Conservation (phyloP, 1,140 invertebrate species). For the Potamilus streckersoni region DNA sequence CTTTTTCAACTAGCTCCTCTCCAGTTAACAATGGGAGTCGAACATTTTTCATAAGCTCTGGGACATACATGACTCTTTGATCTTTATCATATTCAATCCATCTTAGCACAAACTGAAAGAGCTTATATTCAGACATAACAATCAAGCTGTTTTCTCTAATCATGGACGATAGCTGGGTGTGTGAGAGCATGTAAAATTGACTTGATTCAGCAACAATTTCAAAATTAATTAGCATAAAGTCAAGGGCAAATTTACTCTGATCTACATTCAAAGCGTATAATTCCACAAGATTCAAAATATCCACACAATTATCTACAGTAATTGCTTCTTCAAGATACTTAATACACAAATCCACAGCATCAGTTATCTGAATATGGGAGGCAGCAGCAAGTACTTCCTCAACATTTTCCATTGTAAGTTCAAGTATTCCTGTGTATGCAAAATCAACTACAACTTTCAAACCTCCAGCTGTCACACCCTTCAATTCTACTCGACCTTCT, state of each 20-base stretch:
- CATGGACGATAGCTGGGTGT: conserved; percentile 54
- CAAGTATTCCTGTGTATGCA: conserved; percentile 60
- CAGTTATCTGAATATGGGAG: conserved; percentile 62
- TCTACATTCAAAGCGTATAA: conserved; percentile 56
- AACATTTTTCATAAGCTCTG: conserved; percentile 59
- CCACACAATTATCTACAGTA: conserved; percentile 63
- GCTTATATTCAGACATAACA: conserved; percentile 58
- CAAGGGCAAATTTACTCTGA: conserved; percentile 33
- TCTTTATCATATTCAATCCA: conserved; percentile 55
- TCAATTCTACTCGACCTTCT: conserved; percentile 57
- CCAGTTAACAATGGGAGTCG: conserved; percentile 62
- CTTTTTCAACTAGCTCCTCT: conserved; percentile 65
- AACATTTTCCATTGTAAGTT: conserved; percentile 61
- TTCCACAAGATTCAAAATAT: conserved; percentile 64
- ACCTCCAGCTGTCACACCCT: conserved; percentile 60
- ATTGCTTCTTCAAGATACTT: conserved; percentile 60
- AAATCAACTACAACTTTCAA: conserved; percentile 57
- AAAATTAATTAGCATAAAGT: conserved; percentile 63
- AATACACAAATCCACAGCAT: conserved; percentile 65
- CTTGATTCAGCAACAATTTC: conserved; percentile 59
- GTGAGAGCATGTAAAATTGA: conserved; percentile 57
- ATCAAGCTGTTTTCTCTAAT: conserved; percentile 55
- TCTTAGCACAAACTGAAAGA: conserved; percentile 58
- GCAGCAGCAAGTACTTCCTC: conserved; percentile 64
- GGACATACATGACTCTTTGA: conserved; percentile 47